Percentiles rank a stretch among this genome's conserved stretches.
phyloP scores from a whole-genome alignment of 2,888 invertebrate genomes.

The Lysandra bellargus region DNA sequence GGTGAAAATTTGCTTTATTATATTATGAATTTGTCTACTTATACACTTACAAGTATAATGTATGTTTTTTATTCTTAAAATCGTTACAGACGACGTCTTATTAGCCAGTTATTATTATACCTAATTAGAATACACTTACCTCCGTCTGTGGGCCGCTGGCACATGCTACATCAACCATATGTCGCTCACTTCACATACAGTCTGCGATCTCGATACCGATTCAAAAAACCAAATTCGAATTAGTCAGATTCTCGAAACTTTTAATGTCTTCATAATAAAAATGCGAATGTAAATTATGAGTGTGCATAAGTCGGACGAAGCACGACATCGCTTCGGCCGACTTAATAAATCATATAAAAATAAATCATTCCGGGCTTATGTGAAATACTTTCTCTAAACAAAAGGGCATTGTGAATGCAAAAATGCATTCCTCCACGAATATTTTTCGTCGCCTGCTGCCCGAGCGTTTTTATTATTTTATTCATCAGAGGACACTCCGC shows the following conservation, averaged over 20 bases:
- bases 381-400: constrained; percentile 80
- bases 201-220: not conserved
- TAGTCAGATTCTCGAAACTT: constrained; percentile 28
- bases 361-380: constrained; percentile 75
- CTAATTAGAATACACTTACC: constrained; percentile 57
- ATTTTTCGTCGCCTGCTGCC: constrained; percentile 76
- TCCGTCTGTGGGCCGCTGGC: constrained; percentile 54
- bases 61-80: not conserved
- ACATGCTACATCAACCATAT: constrained; percentile 64
- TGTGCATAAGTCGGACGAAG: constrained; percentile 41
- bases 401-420: constrained; percentile 79
- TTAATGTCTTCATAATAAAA: constrained; percentile 31
- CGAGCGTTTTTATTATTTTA: constrained; percentile 59
- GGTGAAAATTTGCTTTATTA: not conserved
- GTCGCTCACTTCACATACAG: constrained; percentile 48
- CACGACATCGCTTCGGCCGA: constrained; percentile 53
- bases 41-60: not conserved
- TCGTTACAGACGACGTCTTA: not conserved
- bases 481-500: constrained; percentile 58
- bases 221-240: constrained; percentile 21
- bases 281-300: constrained; percentile 42
- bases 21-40: too few relatives aligned
- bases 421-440: constrained; percentile 74
- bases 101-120: constrained; percentile 20
- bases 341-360: constrained; percentile 76